Percentiles rank a stretch among this genome's conserved stretches.
Evolutionary conservation across 2,888 invertebrate genomes (phyloP).

Genomic region (Coronaproctus castanopsis): DNA sequence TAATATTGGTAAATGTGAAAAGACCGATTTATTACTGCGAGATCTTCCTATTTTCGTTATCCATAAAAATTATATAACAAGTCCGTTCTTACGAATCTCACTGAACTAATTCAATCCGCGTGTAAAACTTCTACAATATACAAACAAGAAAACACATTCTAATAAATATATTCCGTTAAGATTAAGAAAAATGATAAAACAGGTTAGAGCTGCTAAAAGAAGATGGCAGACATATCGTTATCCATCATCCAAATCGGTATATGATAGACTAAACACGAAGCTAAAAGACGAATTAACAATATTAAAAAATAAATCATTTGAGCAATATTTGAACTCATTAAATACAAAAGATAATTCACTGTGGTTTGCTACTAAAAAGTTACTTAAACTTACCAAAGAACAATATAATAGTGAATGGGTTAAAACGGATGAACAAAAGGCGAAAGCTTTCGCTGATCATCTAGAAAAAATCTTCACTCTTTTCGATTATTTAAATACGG

Average conservation of each 20-base stretch:
- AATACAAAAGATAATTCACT: not conserved
- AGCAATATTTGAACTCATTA: not conserved
- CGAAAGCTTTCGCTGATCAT: not conserved
- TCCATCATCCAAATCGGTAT: not conserved
- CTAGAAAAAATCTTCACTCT: not conserved
- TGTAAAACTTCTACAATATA: not conserved
- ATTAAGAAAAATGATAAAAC: not conserved
- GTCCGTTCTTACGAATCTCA: not conserved
- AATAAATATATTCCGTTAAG: not conserved
- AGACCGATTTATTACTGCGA: too few relatives aligned
- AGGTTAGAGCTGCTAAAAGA: not conserved
- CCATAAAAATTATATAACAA: too few relatives aligned
- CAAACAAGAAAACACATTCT: not conserved
- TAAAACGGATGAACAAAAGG: not conserved
- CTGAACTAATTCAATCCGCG: not conserved
- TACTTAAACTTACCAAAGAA: not conserved
- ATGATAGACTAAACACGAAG: not conserved
- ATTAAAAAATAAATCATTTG: not conserved
- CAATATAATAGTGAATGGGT: not conserved
- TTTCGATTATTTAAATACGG: not conserved
- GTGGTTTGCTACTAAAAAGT: not conserved
- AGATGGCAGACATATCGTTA: not conserved
- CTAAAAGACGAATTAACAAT: not conserved
- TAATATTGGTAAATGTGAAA: too few relatives aligned
- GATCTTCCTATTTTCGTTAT: too few relatives aligned